Percentiles rank a stretch among this genome's conserved stretches.
Conservation (phyloP, 2,888 invertebrate genomes). For the Agrochola litura region DNA sequence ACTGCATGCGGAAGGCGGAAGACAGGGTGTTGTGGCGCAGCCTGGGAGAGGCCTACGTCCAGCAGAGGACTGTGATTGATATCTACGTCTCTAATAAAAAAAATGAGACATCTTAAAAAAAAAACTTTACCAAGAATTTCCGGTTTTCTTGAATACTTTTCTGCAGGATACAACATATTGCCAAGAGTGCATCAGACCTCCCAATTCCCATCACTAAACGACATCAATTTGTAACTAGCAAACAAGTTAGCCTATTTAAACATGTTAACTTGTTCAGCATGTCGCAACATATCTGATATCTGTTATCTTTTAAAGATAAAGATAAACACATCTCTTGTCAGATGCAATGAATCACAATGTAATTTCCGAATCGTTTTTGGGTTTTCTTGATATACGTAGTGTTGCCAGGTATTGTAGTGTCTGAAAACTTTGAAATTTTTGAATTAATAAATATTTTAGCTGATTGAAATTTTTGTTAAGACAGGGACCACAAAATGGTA, state of each 20-base stretch:
- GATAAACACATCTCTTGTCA: slow-evolving; percentile 62
- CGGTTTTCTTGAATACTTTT: background rate
- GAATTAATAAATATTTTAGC: too few relatives aligned
- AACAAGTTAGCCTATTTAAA: slow-evolving; percentile 53
- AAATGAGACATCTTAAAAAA: too few relatives aligned
- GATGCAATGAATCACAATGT: slow-evolving; percentile 66
- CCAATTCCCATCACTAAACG: slow-evolving; percentile 15
- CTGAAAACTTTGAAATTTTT: background rate
- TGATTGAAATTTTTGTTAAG: too few relatives aligned
- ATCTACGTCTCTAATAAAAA: too few relatives aligned
- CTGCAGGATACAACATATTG: background rate
- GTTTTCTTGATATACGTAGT: slow-evolving; percentile 36
- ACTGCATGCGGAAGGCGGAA: too few relatives aligned
- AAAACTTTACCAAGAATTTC: too few relatives aligned
- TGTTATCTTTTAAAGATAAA: slow-evolving; percentile 38
- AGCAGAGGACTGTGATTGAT: too few relatives aligned
- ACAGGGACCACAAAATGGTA: too few relatives aligned
- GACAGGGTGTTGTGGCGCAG: too few relatives aligned
- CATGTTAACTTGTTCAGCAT: slow-evolving; percentile 56
- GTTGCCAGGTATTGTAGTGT: slow-evolving; percentile 32
- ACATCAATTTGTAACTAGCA: slow-evolving; percentile 40
- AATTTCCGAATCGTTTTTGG: slow-evolving; percentile 69
- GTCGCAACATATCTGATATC: slow-evolving; percentile 48
- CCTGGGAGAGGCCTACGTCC: too few relatives aligned
- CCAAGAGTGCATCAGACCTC: background rate